Base-by-base conservation (phyloP, 2,113 vertebrate species). In the Microtus ochrogaster region DNA sequence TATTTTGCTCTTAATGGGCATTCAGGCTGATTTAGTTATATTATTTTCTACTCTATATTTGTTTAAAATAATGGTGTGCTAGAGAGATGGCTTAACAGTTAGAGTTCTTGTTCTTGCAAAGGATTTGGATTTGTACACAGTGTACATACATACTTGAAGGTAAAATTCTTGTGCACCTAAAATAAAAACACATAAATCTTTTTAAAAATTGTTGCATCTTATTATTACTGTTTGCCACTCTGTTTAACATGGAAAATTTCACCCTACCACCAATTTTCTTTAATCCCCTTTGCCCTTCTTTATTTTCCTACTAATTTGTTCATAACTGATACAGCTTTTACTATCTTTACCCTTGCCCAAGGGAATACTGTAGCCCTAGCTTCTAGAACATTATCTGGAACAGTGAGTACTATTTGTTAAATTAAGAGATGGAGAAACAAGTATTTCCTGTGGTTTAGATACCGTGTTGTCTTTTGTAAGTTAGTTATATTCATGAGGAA, bases 1-100 rank as follows among this genome's bases (percentile, higher is more conserved):
- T 88, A 5, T 90, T 85, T 17, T 92, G 7, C 36, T 88, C 10
- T 52, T 91, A 63, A 76, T 90, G 74, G 70, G 12, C 33, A 76
- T 78, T 89, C 86, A 73, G 55, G 12, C 44, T 73, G 73, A 21
- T 79, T 88, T 55, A n/a, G 47, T 72, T 44, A 41, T 49, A 55
- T 33, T 65, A 83, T 96, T 55, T 92, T 66, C 12, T 74, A 28
- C 61, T 36, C 52, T 7, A 65, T 93, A 89, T 92, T 89, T 47
- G 73, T 24, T 77, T 93, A 78, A 89, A 73, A 82, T 89, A 91
- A 52, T 95, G 13, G 22, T 28, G 13, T 21, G 1, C 39, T 44
- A 26, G n/a, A 28, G 79, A 41, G 55, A 63, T 63, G 39, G 13
- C 81, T 28, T 39, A 65, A 26, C 58, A 65, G 33, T 81, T 58